Evolutionary conservation across 2,797 vertebrate genomes (phyloP).

Genomic region (Adelosebastes latens): DNA sequence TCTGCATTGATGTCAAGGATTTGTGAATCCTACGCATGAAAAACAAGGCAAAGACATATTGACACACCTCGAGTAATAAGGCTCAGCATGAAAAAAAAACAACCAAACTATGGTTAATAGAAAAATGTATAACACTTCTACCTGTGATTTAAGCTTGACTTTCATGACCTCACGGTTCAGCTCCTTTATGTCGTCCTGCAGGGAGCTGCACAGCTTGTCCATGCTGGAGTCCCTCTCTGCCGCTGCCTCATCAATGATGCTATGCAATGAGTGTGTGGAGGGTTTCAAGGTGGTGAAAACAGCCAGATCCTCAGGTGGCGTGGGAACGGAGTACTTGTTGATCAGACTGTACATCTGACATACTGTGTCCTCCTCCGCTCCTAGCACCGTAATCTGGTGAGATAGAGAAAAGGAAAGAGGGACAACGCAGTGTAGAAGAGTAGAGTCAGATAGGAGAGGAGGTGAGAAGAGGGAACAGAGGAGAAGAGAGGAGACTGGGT

Average conservation of each 20-base stretch:
- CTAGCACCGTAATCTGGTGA: conserved; percentile 81
- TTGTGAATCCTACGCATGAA: conserved; percentile 80
- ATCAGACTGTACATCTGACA: conserved; percentile 88
- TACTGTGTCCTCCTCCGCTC: conserved; percentile 81
- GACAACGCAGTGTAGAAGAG: background rate
- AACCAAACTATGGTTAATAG: background rate
- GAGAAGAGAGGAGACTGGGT: background rate
- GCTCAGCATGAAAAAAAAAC: background rate
- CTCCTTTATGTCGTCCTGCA: conserved; percentile 83
- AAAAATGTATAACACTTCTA: conserved; percentile 34
- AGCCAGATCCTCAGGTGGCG: conserved; percentile 86
- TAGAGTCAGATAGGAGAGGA: background rate
- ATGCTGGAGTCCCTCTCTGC: conserved; percentile 76
- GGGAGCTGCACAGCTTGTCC: conserved; percentile 79
- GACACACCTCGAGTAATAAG: background rate
- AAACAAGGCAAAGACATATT: background rate
- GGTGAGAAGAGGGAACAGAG: background rate
- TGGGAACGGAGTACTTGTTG: conserved; percentile 80
- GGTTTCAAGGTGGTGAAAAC: conserved; percentile 83
- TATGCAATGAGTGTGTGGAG: conserved; percentile 75
- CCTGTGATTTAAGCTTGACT: conserved; percentile 80
- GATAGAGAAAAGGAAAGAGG: background rate
- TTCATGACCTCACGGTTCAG: conserved; percentile 81
- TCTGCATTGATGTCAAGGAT: conserved; percentile 85
- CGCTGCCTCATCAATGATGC: conserved; percentile 77